These are phyloP conservation scores for Nebria ingens DNA, from an alignment of 1,140 invertebrate species.

Conservation along the genomic window DNA sequence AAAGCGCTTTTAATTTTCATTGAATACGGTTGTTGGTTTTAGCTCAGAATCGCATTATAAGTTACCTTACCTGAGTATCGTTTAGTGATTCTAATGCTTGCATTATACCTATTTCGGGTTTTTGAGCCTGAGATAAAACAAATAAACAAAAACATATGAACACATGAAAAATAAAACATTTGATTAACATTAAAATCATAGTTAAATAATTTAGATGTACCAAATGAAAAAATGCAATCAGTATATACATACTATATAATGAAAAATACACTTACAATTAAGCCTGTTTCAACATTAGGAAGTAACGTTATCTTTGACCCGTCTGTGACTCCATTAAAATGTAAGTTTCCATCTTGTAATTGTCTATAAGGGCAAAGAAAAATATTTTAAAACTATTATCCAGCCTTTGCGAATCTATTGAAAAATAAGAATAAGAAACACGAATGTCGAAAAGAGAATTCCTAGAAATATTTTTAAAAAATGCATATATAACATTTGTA, in stretches of 20 bases:
- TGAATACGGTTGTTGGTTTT: no score
- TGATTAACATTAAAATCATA: background rate
- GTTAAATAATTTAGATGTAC: no score
- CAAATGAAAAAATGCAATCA: no score
- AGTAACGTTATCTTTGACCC: conserved; percentile 80
- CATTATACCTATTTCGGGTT: conserved; percentile 87
- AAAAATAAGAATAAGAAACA: no score
- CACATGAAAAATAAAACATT: background rate
- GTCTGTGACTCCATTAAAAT: conserved; percentile 78
- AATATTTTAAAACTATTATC: background rate
- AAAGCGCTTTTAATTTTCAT: no score
- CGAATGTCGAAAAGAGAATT: no score
- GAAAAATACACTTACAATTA: conserved; percentile 62
- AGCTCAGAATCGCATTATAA: no score
- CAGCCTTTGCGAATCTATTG: no score
- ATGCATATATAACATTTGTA: no score
- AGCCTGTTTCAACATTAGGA: conserved; percentile 86
- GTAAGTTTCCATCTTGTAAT: conserved; percentile 73
- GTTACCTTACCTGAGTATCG: conserved; percentile 65
- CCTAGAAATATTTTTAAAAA: no score
- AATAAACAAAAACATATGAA: no score
- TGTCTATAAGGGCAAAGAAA: conserved; percentile 59
- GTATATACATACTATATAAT: background rate
- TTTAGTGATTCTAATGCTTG: conserved; percentile 88
- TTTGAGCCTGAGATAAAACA: conserved; percentile 63